Conservation (phyloP, 2,888 invertebrate genomes). For the Noctua comes region DNA sequence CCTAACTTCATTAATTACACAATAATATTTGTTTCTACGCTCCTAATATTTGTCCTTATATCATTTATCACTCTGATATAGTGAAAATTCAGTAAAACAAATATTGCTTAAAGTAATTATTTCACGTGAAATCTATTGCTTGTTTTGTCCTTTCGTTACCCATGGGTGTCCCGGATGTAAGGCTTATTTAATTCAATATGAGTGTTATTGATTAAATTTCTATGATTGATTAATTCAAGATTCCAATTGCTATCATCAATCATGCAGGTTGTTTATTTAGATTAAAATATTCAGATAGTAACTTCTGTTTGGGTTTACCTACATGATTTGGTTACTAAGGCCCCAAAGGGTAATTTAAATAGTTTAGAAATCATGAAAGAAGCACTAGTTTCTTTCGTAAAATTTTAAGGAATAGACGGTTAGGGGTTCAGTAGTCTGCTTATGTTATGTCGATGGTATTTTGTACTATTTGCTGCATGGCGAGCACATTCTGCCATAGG, state of each 20-base stretch:
- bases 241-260: neutral
- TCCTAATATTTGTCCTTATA: neutral
- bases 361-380: neutral
- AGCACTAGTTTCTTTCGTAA: neutral
- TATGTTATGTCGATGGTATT: neutral
- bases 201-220: constrained; percentile 10
- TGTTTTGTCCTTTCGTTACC: neutral
- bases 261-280: constrained; percentile 13
- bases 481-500: no score
- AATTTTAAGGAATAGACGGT: neutral
- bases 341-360: no score
- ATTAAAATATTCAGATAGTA: constrained; percentile 14
- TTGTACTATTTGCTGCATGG: no score
- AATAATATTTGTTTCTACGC: constrained; percentile 13
- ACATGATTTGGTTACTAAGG: constrained; percentile 13
- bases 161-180: neutral
- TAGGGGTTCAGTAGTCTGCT: neutral
- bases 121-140: constrained; percentile 7
- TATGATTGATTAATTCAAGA: neutral
- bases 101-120: constrained; percentile 3
- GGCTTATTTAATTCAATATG: neutral
- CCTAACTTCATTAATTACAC: neutral
- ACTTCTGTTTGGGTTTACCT: neutral
- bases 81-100: constrained; percentile 6
- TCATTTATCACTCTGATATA: neutral